These are phyloP conservation scores for Molossus alvarezi DNA, from an alignment of 2,797 vertebrate species.

Conservation along the genomic window DNA sequence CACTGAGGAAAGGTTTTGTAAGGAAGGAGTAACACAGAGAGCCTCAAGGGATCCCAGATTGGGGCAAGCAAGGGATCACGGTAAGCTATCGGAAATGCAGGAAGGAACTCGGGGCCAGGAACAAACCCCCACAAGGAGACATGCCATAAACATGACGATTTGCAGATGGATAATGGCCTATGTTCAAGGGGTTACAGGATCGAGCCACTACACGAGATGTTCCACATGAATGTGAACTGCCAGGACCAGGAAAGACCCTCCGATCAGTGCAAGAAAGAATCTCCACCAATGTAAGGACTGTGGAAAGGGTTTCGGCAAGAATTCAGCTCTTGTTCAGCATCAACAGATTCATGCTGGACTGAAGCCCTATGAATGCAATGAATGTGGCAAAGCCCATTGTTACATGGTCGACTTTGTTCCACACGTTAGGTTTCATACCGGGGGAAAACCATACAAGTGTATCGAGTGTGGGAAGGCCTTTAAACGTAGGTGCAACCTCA, in stretches of 20 bases:
- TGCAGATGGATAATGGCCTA: constrained; percentile 8
- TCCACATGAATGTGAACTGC: neutral
- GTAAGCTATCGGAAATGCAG: neutral
- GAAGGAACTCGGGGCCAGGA: constrained; percentile 34
- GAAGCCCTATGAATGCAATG: no score
- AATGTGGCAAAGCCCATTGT: no score
- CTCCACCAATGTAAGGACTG: constrained; percentile 72
- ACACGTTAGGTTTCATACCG: no score
- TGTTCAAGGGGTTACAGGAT: constrained; percentile 55
- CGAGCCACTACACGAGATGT: neutral
- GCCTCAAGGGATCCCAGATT: constrained; percentile 4
- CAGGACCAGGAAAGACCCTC: neutral
- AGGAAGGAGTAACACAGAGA: neutral
- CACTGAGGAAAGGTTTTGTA: constrained; percentile 21
- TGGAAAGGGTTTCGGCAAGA: constrained; percentile 80
- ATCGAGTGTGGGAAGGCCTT: no score
- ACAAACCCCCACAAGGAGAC: neutral
- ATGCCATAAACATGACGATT: neutral
- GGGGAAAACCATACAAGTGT: no score
- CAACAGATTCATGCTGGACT: constrained; percentile 74
- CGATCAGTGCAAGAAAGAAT: neutral
- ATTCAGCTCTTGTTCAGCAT: constrained; percentile 72
- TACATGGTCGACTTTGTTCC: no score
- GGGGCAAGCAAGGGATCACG: neutral
- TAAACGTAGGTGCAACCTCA: no score